These are phyloP conservation scores for Stegana nigrithorax DNA, from an alignment of 2,888 invertebrate species.

Conservation along the genomic window DNA sequence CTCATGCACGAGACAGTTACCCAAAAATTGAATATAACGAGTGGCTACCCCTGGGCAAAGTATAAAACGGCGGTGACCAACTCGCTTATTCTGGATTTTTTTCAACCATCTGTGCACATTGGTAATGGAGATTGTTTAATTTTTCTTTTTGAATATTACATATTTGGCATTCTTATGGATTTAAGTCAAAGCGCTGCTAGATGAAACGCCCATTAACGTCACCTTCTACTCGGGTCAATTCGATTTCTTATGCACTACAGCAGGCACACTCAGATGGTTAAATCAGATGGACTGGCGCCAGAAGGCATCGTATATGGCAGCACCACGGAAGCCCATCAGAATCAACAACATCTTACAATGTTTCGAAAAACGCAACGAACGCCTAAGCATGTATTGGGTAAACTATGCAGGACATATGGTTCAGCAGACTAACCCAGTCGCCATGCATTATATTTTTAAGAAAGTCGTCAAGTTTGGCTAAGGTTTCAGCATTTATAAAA, in stretches of 20 bases:
- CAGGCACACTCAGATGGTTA: conserved; percentile 82
- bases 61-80: conserved; percentile 74
- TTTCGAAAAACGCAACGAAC: too few species aligned
- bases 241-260: conserved; percentile 85
- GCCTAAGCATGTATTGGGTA: too few species aligned
- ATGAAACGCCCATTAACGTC: conserved; percentile 76
- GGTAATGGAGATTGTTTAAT: conserved; percentile 67
- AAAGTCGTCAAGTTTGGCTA: conserved; percentile 57
- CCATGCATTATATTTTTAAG: conserved; percentile 75
- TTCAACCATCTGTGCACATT: conserved; percentile 80
- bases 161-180: conserved; percentile 57
- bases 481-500: too few species aligned
- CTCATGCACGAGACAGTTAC: conserved; percentile 71
- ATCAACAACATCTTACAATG: conserved; percentile 76
- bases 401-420: too few species aligned
- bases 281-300: conserved; percentile 77
- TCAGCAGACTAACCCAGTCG: too few species aligned
- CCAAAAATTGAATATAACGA: conserved; percentile 74
- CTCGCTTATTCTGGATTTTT: conserved; percentile 75
- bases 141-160: conserved; percentile 19
- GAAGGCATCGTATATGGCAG: conserved; percentile 72
- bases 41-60: conserved; percentile 74
- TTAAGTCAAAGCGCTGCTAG: conserved; percentile 77
- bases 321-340: conserved; percentile 72
- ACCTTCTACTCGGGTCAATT: conserved; percentile 83